A percentile compares a stretch with the other conserved stretches of the same genome.
phyloP scores from a whole-genome alignment of 2,113 vertebrate genomes.

The Garra rufa region DNA sequence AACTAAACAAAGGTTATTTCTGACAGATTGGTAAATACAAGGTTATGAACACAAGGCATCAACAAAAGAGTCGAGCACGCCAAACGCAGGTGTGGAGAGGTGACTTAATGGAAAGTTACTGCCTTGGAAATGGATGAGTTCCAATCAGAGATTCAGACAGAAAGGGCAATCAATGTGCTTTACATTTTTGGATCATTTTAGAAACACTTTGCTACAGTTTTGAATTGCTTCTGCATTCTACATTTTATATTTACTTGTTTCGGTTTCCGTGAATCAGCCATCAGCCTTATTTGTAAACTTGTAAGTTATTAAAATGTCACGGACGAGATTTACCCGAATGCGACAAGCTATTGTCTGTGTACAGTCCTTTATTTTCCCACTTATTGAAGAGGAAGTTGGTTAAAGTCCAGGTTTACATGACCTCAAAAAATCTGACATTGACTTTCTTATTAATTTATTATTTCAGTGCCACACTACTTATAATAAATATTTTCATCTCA shows the following conservation, averaged over 20 bases:
- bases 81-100: constrained; percentile 15
- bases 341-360: neutral
- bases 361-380: neutral
- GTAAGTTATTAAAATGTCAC: neutral
- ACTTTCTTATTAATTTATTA: too few relatives aligned
- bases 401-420: constrained; percentile 38
- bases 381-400: neutral
- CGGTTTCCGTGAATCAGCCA: neutral
- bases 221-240: neutral
- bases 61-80: neutral
- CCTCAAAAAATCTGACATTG: constrained; percentile 16
- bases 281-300: neutral
- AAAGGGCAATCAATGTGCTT: neutral
- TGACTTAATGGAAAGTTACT: constrained; percentile 55
- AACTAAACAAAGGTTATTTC: neutral
- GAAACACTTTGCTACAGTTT: neutral
- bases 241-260: neutral
- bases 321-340: neutral
- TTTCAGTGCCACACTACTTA: constrained; percentile 11
- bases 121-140: neutral
- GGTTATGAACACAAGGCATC: constrained; percentile 16
- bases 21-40: constrained; percentile 27
- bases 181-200: constrained; percentile 1
- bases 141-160: neutral
- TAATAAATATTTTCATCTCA: neutral